A percentile compares a stretch with the other conserved stretches of the same genome.
Evolutionary conservation across 2,113 vertebrate species (phyloP).

Genomic region (Psilopsiagon aurifrons): DNA sequence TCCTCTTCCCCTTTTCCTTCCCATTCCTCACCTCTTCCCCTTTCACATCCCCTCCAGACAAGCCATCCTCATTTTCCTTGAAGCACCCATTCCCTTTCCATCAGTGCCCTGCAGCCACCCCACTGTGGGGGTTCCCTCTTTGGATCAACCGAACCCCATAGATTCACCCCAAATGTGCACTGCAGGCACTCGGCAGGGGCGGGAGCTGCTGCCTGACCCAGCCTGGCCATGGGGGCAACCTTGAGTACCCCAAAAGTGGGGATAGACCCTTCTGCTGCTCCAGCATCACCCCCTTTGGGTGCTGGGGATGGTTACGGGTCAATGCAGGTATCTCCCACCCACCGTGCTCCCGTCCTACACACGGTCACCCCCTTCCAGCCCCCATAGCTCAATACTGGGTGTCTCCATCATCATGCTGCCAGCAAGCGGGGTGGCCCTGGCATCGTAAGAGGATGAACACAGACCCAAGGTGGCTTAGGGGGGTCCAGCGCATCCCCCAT

Average conservation of each 20-base stretch:
- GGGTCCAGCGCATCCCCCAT: background rate
- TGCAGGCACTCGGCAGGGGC: background rate
- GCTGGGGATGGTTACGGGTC: background rate
- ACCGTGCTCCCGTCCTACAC: background rate
- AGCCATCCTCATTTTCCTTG: background rate
- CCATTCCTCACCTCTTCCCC: background rate
- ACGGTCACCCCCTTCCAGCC: background rate
- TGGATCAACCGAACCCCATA: fast-evolving
- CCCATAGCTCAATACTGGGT: background rate
- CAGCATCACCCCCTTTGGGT: background rate
- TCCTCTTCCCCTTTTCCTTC: background rate
- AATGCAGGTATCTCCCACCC: background rate
- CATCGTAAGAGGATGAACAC: fast-evolving
- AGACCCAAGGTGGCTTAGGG: fast-evolving
- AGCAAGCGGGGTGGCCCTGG: fast-evolving
- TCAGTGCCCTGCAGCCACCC: background rate
- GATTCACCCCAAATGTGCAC: background rate
- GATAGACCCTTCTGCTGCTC: background rate
- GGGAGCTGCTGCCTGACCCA: background rate
- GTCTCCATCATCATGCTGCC: background rate
- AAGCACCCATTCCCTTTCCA: background rate
- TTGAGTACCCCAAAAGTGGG: background rate
- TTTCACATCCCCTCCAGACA: background rate
- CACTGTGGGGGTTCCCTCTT: fast-evolving
- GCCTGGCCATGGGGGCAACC: background rate